A percentile compares a stretch with the other conserved stretches of the same genome.
Evolutionary conservation across 2,888 invertebrate genomes (phyloP).

Genomic region (Drosophila pseudotalamancana): DNA sequence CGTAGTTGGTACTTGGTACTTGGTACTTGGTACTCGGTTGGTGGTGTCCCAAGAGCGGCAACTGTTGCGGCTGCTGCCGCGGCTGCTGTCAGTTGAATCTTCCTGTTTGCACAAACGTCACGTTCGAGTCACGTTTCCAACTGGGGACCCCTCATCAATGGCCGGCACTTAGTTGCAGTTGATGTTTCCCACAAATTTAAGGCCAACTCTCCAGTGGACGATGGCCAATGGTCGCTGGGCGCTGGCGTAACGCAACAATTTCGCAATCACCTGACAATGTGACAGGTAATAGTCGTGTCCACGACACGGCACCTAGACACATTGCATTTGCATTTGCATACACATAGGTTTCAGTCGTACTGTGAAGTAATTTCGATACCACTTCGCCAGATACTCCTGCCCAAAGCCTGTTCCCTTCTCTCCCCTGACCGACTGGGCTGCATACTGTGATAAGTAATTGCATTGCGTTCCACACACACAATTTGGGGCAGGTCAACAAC

Average conservation of each 20-base stretch:
- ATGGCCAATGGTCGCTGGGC: constrained; percentile 39
- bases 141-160: constrained; percentile 64
- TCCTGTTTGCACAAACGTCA: constrained; percentile 80
- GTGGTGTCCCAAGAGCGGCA: constrained; percentile 63
- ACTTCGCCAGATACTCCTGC: constrained; percentile 27
- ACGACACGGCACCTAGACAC: constrained; percentile 56
- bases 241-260: constrained; percentile 79
- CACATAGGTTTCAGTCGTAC: constrained; percentile 26
- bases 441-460: constrained; percentile 80
- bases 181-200: constrained; percentile 79
- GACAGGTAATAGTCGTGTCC: constrained; percentile 81
- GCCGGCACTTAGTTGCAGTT: constrained; percentile 66
- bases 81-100: constrained; percentile 77
- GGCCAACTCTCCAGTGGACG: constrained; percentile 44
- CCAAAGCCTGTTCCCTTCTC: neutral
- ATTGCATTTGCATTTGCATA: constrained; percentile 75
- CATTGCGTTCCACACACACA: constrained; percentile 58
- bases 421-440: constrained; percentile 32
- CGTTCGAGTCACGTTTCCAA: constrained; percentile 79
- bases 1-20: constrained; percentile 23
- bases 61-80: constrained; percentile 57
- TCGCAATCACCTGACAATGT: constrained; percentile 82
- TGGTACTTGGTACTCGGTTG: constrained; percentile 3
- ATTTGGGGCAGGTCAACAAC: constrained; percentile 57
- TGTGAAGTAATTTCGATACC: constrained; percentile 67